phyloP scores from a whole-genome alignment of 2,888 invertebrate species.

The Eucriotettix oculatus region DNA sequence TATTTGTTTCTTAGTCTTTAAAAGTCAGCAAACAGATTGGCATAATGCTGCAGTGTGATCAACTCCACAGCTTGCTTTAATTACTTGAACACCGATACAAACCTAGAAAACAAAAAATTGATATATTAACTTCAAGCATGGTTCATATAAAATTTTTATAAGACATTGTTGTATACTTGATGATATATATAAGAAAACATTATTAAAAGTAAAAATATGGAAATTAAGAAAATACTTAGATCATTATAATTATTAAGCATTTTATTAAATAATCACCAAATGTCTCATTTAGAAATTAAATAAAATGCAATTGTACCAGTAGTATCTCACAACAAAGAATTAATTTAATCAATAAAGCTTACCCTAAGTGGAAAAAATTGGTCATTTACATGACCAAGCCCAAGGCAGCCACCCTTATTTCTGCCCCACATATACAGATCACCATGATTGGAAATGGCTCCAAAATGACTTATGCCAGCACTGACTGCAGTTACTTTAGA shows the following conservation, averaged over 20 bases:
- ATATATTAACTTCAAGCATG: background rate
- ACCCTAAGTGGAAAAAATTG: conserved; percentile 80
- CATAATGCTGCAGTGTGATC: conserved; percentile 71
- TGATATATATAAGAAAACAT: too few species aligned
- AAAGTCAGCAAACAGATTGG: conserved; percentile 43
- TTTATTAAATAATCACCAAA: too few species aligned
- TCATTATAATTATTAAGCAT: too few species aligned
- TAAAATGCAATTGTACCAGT: too few species aligned
- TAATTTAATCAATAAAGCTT: conserved; percentile 7
- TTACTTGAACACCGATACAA: conserved; percentile 57
- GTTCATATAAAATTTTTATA: too few species aligned
- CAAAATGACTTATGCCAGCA: conserved; percentile 60
- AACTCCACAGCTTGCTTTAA: conserved; percentile 62
- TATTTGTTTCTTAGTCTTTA: background rate
- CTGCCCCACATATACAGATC: conserved; percentile 87
- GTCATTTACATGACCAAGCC: conserved; percentile 61
- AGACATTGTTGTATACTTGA: too few species aligned
- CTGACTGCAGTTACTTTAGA: conserved; percentile 44
- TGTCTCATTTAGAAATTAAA: too few species aligned
- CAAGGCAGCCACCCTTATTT: conserved; percentile 69
- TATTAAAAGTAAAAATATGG: too few species aligned
- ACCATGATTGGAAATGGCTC: conserved; percentile 65
- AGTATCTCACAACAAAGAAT: too few species aligned
- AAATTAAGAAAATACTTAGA: too few species aligned
- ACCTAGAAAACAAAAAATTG: conserved; percentile 25